phyloP scores from a whole-genome alignment of 2,797 vertebrate species.

The Loriculus beryllinus region DNA sequence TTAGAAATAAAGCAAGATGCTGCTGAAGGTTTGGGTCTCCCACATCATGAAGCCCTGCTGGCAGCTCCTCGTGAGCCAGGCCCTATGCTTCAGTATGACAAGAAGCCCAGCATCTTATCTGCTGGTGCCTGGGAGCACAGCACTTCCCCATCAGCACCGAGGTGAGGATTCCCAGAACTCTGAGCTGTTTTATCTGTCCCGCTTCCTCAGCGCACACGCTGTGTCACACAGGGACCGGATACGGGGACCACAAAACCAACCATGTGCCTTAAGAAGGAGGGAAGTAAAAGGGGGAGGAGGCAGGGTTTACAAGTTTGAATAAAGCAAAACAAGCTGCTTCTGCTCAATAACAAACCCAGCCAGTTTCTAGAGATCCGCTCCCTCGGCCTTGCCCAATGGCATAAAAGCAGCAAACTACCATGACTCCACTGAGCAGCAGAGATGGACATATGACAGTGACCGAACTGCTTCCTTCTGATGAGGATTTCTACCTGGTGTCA shows the following conservation, averaged over 20 bases:
- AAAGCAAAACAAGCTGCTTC: not conserved
- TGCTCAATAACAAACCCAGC: not conserved
- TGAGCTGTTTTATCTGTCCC: constrained; percentile 30
- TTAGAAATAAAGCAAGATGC: not conserved
- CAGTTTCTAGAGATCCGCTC: not conserved
- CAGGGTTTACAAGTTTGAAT: not conserved
- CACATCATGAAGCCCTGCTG: not conserved
- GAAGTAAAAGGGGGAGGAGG: not conserved
- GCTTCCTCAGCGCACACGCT: not conserved
- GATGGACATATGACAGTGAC: not conserved
- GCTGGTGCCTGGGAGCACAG: not conserved
- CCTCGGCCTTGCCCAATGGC: not conserved
- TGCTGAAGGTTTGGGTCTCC: not conserved
- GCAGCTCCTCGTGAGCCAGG: not conserved
- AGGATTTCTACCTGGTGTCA: not conserved
- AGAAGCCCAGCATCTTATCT: constrained; percentile 42
- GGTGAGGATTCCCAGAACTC: constrained; percentile 65
- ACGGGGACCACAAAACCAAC: constrained; percentile 33
- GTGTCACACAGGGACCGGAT: constrained; percentile 26
- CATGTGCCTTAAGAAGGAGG: not conserved
- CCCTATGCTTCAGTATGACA: not conserved
- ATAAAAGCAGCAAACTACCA: not conserved
- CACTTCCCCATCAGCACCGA: constrained; percentile 25
- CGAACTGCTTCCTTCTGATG: not conserved
- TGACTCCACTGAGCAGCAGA: not conserved